Conservation (phyloP, 2,113 vertebrate species). For the Hoplias malabaricus region DNA sequence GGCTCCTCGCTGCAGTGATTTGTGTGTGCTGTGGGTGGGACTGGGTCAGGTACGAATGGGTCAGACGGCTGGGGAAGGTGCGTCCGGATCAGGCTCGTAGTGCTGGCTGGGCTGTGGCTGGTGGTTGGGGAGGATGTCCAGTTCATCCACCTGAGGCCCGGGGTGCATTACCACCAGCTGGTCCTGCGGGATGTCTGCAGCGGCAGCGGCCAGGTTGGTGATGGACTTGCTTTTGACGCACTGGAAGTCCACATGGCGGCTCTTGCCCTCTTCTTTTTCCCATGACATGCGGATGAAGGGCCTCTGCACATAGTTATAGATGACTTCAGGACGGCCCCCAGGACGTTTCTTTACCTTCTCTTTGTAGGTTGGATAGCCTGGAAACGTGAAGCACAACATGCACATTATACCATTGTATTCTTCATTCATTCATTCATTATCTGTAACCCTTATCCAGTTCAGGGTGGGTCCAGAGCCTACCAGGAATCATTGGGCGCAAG, state of each 20-base stretch:
- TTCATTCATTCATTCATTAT: too few species aligned
- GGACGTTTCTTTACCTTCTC: slow-evolving; percentile 97
- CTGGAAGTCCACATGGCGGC: slow-evolving; percentile 96
- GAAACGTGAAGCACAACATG: neutral
- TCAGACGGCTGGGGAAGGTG: slow-evolving; percentile 82
- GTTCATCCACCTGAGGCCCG: slow-evolving; percentile 90
- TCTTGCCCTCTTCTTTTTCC: slow-evolving; percentile 99
- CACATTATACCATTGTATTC: neutral
- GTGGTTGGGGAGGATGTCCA: slow-evolving; percentile 85
- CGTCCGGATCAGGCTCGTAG: slow-evolving; percentile 81
- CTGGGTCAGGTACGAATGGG: neutral
- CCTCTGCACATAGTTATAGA: slow-evolving; percentile 97
- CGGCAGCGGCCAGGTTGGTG: slow-evolving; percentile 90
- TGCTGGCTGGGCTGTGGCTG: slow-evolving; percentile 65
- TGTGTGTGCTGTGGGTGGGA: neutral
- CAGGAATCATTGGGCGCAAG: too few species aligned
- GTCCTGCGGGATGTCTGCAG: slow-evolving; percentile 94
- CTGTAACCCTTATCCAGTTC: too few species aligned
- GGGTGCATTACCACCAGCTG: slow-evolving; percentile 92
- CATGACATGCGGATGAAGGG: slow-evolving; percentile 98
- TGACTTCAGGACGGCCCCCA: slow-evolving; percentile 91
- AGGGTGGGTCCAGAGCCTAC: too few species aligned
- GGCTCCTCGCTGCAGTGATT: slow-evolving; percentile 30
- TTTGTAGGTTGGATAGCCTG: slow-evolving; percentile 96
- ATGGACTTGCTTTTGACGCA: slow-evolving; percentile 98